Percentiles rank a stretch among this genome's conserved stretches.
Conservation (phyloP, 2,888 invertebrate species). For the Drosophila kanekoi region DNA sequence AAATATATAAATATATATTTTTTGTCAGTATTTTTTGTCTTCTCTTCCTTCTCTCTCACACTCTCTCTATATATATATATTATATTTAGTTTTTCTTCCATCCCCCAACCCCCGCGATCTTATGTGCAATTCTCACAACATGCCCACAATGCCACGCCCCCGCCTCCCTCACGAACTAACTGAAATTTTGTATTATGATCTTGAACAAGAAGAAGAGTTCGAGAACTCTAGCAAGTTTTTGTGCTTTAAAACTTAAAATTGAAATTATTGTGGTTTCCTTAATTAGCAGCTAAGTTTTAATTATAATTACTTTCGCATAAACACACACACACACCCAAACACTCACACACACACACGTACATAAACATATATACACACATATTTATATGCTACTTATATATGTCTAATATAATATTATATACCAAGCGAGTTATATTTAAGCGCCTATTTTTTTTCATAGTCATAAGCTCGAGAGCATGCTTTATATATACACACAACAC, state of each 20-base stretch:
- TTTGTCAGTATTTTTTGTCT: constrained; percentile 44
- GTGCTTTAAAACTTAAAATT: constrained; percentile 59
- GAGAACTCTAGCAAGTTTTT: constrained; percentile 33
- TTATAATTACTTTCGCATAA: constrained; percentile 41
- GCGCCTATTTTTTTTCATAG: constrained; percentile 54
- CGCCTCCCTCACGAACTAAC: constrained; percentile 2
- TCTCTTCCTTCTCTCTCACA: not conserved
- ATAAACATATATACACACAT: constrained; percentile 24
- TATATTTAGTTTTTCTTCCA: constrained; percentile 7
- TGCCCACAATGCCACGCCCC: constrained; percentile 4
- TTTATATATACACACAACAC: constrained; percentile 35
- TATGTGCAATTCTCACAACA: constrained; percentile 47
- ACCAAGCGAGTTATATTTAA: constrained; percentile 23
- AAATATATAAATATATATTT: constrained; percentile 26
- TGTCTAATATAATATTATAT: constrained; percentile 31
- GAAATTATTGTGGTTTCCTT: constrained; percentile 77
- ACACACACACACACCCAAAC: constrained; percentile 12
- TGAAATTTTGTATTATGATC: constrained; percentile 25
- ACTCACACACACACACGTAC: constrained; percentile 19
- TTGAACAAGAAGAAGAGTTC: constrained; percentile 13
- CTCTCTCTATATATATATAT: constrained; percentile 1
- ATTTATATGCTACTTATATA: constrained; percentile 17
- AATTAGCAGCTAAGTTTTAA: constrained; percentile 65
- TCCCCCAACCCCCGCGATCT: constrained; percentile 21
- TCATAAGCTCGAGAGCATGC: constrained; percentile 67